Base-by-base conservation (phyloP, 2,797 vertebrate genomes). In the Graptemys geographica region DNA sequence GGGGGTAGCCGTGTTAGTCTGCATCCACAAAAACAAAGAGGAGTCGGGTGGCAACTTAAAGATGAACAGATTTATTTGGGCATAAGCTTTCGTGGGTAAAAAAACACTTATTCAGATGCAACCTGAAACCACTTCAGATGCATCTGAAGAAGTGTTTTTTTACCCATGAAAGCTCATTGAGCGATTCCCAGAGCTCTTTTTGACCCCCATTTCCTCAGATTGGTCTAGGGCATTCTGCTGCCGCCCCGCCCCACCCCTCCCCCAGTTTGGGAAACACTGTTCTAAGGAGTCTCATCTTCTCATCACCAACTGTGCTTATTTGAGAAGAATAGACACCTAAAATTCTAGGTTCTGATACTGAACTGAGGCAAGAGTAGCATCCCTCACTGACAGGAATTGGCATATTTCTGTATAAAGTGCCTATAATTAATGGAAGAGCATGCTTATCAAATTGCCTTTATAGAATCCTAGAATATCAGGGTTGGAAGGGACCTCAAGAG, bases 161-260 rank as follows among this genome's bases (percentile, higher is more conserved):
- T 25, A 25, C 23, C 55, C 55, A 55, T 4, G 9, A 25, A 55
- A 55, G 9, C 9, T 44, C 37, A 76, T 47, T 47, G 8, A 44
- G 41, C 2, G 28, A 11, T 47, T 27, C 25, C 74, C 74, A 49
- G 15, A 76, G 41, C 25, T 15, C 74, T 47, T 72, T 72, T 76
- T 44, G 15, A 44, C 44, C 25, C 27, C 27, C 13, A 72, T 41
- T 72, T 72, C 65, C 62, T 33, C 15, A 62, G 59, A 62, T 33
- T 62, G 37, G 33, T 19, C 33, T 72, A 21, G n/a, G 19, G 19
- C 65, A 41, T 37, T 72, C 19, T 72, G 65, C n/a, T 72, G n/a
- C 19, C 3, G 1, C 10, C 5, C n/a, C 9, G 3, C 47, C 47
- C 8, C 8, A 8, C 18, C 65, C 65, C 5, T 41, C n/a, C n/a